Evolutionary conservation across 2,797 vertebrate genomes (phyloP), one percentile per base, ranked within the genome.

Genomic region (Remorina albescens): DNA sequence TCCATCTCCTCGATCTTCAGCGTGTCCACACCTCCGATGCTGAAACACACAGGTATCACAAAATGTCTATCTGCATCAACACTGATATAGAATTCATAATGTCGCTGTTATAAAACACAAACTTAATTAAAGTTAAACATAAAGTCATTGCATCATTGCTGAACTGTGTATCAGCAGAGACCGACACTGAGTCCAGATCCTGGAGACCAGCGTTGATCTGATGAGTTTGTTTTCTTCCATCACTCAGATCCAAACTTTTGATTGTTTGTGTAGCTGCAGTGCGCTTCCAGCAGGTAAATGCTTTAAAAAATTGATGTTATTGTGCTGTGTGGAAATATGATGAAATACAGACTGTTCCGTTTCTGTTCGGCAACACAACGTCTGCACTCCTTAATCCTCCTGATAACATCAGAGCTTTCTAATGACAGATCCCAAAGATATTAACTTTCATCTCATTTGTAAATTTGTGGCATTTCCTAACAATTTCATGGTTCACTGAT

Each of bases 1-100:
- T 99, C 98, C 97, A 99, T 98, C 94, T 99, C 98, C 78, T 99
- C 97, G 0, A 99, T 96, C 94, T 96, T 97, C 60, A 96, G 90
- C 0, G 78, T 50, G 2, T 98, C 97, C 81, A 95, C 74, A 32
- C 95, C 96, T 0, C 96, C 97, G 1, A 95, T 88, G 16, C 98
- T 99, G 89, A 1, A 41, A 63, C 19, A 47, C 23, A 34, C 36
- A 2, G 28, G 64, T 25, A 64, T 5, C 47, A 2, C 18, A 64
- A 7, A 13, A 3, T 4, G 6, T 19, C 53, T 25, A 19, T 2
- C 9, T 12, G 46, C 23, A 15, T 25, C 13, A 5, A 25, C 6
- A 25, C 47, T 25, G 5, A 49, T 25, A 4, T 15, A 13, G 6
- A 23, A 49, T 49, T 21, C 44, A 21, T n/a, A 0, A 7, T 1